Evolutionary conservation across 2,113 vertebrate genomes (phyloP), one percentile per base, ranked within the genome.

Genomic region (Tursiops truncatus): DNA sequence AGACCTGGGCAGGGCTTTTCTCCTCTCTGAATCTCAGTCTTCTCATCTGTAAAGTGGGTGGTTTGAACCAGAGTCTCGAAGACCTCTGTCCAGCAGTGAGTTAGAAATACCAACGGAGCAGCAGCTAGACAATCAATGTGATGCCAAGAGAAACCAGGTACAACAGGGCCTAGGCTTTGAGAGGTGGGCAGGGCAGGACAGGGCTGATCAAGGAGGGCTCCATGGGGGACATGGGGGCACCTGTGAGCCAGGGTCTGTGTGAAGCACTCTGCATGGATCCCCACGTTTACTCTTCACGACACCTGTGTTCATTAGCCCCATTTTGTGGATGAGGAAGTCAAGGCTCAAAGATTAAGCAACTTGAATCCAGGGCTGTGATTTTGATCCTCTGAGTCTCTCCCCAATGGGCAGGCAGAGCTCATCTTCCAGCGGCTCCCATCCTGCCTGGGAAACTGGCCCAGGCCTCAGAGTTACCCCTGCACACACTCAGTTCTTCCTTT

Each of bases 171-270:
- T 33, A 60, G 21, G 62, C 11, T 26, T 7, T 1, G 25, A 63
- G 21, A 21, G 20, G 23, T 21, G 4, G 8, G 17, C 2, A 47
- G 11, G 26, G 36, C 14, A 6, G 21, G 21, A 7, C 28, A 41
- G 53, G 67, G 53, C 56, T 20, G 11, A 38, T 31, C n/a, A 21
- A 31, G 62, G 36, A 65, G 53, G 70, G 62, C 33, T 50, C 80
- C 20, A 0, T 6, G 0, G 53, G 28, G 44, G 41, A 14, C 1
- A 6, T 1, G 8, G 10, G 14, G 4, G 2, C 21, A 10, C 7
- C 9, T 25, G 50, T 9, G 38, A 79, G 70, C 87, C 6, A 13
- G 63, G 33, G 82, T 53, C 15, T 47, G 11, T 4, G 56, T 26
- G 71, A 83, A 44, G 26, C 21, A 1, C 44, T n/a, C 56, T 36